phyloP scores from a whole-genome alignment of 2,888 invertebrate genomes.

The Rhogogaster chlorosoma region DNA sequence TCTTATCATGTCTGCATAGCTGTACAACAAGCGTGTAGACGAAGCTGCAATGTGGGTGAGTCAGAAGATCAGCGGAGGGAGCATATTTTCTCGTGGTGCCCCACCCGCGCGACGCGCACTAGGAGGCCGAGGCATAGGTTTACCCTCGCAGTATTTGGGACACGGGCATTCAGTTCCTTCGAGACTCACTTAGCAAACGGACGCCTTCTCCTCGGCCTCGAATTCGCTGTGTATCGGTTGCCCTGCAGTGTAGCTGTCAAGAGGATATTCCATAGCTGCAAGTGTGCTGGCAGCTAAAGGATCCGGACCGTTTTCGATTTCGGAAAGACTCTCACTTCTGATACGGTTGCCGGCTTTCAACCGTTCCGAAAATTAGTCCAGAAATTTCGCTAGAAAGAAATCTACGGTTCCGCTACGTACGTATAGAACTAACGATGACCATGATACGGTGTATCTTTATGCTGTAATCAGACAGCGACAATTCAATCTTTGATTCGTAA shows the following conservation, averaged over 20 bases:
- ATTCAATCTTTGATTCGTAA: background rate
- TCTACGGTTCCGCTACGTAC: background rate
- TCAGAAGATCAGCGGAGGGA: slow-evolving; percentile 51
- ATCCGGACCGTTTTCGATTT: background rate
- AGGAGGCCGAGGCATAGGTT: slow-evolving; percentile 64
- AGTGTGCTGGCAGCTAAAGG: background rate
- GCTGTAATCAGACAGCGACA: background rate
- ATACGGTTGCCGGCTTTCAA: background rate
- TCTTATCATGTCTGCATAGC: background rate
- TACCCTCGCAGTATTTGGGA: slow-evolving; percentile 67
- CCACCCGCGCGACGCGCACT: slow-evolving; percentile 59
- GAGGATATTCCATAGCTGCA: background rate
- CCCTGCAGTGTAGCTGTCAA: background rate
- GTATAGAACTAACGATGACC: slow-evolving; percentile 10
- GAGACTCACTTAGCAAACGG: slow-evolving; percentile 64
- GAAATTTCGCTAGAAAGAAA: background rate
- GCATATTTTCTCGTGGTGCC: slow-evolving; percentile 58
- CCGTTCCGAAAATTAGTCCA: background rate
- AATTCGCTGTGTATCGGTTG: slow-evolving; percentile 25
- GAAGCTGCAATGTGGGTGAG: background rate
- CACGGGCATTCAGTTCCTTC: slow-evolving; percentile 70
- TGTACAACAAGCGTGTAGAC: background rate
- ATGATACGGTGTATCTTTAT: background rate
- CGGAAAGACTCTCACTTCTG: background rate
- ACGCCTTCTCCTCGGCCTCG: slow-evolving; percentile 51